Evolutionary conservation across 2,888 invertebrate genomes (phyloP).

Genomic region (Conistra vaccinii): DNA sequence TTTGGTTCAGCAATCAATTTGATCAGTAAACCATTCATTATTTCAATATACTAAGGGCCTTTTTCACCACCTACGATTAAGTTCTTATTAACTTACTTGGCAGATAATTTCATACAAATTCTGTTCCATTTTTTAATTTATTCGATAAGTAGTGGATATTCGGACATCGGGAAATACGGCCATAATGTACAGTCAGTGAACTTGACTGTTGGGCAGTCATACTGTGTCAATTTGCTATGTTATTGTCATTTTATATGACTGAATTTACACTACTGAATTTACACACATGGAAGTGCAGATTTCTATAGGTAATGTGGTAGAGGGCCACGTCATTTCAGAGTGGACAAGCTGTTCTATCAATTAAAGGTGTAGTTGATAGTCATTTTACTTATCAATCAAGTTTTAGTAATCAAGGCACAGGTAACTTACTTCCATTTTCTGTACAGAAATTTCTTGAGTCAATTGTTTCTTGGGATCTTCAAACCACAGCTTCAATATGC

Average conservation of each 20-base stretch:
- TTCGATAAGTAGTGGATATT: too few species aligned
- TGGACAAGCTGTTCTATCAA: neutral
- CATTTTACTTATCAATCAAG: neutral
- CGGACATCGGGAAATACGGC: too few species aligned
- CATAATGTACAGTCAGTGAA: neutral
- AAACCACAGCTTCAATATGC: conserved; percentile 98
- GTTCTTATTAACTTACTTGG: too few species aligned
- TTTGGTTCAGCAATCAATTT: neutral
- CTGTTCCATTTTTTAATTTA: too few species aligned
- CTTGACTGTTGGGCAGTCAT: neutral
- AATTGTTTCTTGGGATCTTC: conserved; percentile 98
- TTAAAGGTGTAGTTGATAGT: neutral
- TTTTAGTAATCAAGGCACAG: neutral
- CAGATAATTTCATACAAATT: too few species aligned
- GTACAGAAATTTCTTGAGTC: conserved; percentile 94
- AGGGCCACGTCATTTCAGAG: too few species aligned
- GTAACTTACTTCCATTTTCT: conserved; percentile 92
- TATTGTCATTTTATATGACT: neutral
- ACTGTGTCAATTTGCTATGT: neutral
- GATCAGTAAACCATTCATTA: neutral
- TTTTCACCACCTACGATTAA: too few species aligned
- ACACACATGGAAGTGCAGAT: too few species aligned
- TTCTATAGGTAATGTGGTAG: too few species aligned
- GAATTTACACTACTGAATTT: too few species aligned
- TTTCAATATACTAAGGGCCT: neutral